Evolutionary conservation across 1,140 invertebrate species (phyloP), one percentile per base, ranked within the genome.

Genomic region (Ceratosolen fusciceps): DNA sequence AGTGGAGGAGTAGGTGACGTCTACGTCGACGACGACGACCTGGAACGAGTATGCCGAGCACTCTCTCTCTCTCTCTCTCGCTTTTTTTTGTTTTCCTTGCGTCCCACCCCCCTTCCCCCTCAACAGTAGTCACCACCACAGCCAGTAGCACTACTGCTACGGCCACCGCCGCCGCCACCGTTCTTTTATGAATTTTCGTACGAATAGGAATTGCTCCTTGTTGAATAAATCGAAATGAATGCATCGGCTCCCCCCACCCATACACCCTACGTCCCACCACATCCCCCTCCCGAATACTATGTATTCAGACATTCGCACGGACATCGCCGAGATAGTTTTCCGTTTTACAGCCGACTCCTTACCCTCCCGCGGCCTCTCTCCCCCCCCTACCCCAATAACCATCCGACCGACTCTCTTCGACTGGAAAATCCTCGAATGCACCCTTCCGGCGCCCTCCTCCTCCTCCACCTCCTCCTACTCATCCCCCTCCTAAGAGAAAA

Each of bases 181-280:
- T 81, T 81, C 85, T 87, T 88, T 87, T 88, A 87, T 86, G 84
- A 85, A 87, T 85, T 86, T 85, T 88, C 88, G 85, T 88, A 87
- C 83, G 88, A 87, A 89, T 89, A 87, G 84, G 77, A 89, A 89
- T 88, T 82, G 87, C 87, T 84, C 80, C 71, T 88, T 86, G 85
- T 76, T 39, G 81, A 80, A 79, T 81, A 80, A 81, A 82, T 81
- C 72, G 80, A 80, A 83, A 83, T 78, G 81, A 83, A 83, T 72
- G 77, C 72, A 82, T 77, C 72, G 79, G 60, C 67, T 67, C 52
- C 74, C n/a, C n/a, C n/a, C 37, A 52, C 19, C 19, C 26, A 24
- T 8, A 24, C 34, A 24, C 37, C 47, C 34, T 52, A 5, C 7
- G n/a, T n/a, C n/a, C n/a, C n/a, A n/a, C n/a, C n/a, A n/a, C n/a